phyloP scores from a whole-genome alignment of 1,140 invertebrate genomes.

The Ips typographus region DNA sequence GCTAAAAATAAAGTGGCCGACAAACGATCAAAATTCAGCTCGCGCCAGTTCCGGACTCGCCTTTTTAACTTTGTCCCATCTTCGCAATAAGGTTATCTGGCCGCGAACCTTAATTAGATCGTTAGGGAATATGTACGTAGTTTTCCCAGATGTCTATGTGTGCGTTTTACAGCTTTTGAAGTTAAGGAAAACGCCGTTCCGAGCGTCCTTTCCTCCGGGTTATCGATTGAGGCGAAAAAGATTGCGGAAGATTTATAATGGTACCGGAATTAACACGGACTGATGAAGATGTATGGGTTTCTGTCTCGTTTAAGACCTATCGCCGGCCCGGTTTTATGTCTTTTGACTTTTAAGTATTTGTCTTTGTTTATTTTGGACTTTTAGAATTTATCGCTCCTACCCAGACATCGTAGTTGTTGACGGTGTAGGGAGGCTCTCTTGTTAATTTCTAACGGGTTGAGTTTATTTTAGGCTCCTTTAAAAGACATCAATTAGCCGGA shows the following conservation, averaged over 20 bases:
- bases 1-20: conserved; percentile 26
- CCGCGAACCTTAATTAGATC: conserved; percentile 6
- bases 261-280: neutral
- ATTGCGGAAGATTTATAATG: conserved; percentile 4
- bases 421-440: no score
- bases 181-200: no score
- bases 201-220: neutral
- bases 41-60: neutral
- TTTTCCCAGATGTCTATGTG: no score
- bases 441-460: neutral
- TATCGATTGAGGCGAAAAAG: conserved; percentile 1
- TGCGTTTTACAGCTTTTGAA: no score
- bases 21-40: conserved; percentile 17
- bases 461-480: conserved; percentile 5
- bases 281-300: conserved; percentile 1
- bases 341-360: no score
- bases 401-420: no score
- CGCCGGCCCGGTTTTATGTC: no score
- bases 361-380: no score
- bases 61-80: conserved; percentile 12
- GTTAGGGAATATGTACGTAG: neutral
- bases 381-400: no score
- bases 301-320: no score
- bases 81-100: conserved; percentile 4
- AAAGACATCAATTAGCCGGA: conserved; percentile 8